Conservation (phyloP, 2,797 vertebrate genomes). For the Myotis daubentonii region DNA sequence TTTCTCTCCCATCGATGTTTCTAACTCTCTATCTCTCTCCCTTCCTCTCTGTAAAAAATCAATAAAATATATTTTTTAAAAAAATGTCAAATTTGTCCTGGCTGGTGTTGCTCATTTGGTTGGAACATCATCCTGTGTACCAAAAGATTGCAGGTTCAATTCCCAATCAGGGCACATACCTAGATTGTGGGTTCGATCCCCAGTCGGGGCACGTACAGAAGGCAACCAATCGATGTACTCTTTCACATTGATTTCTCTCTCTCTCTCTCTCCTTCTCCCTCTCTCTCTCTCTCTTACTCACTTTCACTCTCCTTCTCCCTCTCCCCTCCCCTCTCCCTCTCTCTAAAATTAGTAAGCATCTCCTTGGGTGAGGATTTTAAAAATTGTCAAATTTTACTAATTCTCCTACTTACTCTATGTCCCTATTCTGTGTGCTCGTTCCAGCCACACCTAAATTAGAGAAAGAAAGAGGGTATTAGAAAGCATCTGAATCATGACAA, state of each 20-base stretch:
- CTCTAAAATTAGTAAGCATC: not conserved
- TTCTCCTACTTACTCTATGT: constrained; percentile 84
- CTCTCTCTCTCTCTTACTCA: not conserved
- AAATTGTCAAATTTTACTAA: constrained; percentile 20
- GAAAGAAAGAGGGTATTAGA: constrained; percentile 38
- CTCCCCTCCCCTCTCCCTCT: not conserved
- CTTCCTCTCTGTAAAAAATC: too few relatives aligned
- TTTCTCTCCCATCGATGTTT: too few relatives aligned
- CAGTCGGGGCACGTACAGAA: not conserved
- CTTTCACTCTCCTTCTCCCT: not conserved
- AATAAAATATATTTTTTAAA: too few relatives aligned
- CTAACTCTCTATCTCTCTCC: too few relatives aligned
- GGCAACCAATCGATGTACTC: not conserved
- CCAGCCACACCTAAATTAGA: constrained; percentile 85
- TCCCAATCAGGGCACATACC: not conserved
- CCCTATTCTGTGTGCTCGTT: constrained; percentile 73
- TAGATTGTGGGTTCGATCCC: not conserved
- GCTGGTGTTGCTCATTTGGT: not conserved
- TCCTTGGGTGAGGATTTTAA: too few relatives aligned
- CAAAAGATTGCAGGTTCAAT: not conserved
- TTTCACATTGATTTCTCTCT: not conserved
- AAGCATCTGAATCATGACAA: constrained; percentile 32
- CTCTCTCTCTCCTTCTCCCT: too few relatives aligned
- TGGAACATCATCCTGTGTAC: not conserved
- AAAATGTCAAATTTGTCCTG: constrained; percentile 27